Conservation (phyloP, 2,113 vertebrate species). For the Neolamprologus ventralis region DNA sequence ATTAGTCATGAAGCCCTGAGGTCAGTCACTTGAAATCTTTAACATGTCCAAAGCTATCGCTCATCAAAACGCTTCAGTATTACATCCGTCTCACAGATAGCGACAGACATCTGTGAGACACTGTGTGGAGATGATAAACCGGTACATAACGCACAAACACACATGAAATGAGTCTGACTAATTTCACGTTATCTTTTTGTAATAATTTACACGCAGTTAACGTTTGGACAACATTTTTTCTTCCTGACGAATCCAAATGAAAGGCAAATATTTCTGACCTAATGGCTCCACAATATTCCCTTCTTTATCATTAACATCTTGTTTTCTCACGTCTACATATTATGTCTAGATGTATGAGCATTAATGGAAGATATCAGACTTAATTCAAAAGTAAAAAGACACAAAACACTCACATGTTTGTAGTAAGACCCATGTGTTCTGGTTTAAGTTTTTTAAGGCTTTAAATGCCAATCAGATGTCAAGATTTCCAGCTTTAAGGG, state of each 20-base stretch:
- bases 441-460: background rate
- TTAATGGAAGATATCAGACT: background rate
- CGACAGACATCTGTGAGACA: background rate
- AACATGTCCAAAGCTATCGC: background rate
- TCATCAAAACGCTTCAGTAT: background rate
- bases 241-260: background rate
- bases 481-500: background rate
- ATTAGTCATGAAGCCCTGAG: conserved; percentile 63
- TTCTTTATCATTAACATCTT: background rate
- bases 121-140: background rate
- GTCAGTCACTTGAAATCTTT: conserved; percentile 33
- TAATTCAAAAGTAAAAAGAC: background rate
- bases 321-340: background rate
- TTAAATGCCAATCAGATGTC: background rate
- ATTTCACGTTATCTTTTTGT: background rate
- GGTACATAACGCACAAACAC: background rate
- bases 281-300: background rate
- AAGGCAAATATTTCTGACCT: background rate
- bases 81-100: background rate
- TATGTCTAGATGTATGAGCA: background rate
- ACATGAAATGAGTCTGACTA: background rate
- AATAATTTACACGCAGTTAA: background rate
- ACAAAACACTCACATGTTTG: background rate
- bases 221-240: background rate
- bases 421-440: no score